A percentile compares a stretch with the other conserved stretches of the same genome.
These are phyloP conservation scores for Drosophila mimica DNA, from an alignment of 2,888 invertebrate species.

Conservation along the genomic window DNA sequence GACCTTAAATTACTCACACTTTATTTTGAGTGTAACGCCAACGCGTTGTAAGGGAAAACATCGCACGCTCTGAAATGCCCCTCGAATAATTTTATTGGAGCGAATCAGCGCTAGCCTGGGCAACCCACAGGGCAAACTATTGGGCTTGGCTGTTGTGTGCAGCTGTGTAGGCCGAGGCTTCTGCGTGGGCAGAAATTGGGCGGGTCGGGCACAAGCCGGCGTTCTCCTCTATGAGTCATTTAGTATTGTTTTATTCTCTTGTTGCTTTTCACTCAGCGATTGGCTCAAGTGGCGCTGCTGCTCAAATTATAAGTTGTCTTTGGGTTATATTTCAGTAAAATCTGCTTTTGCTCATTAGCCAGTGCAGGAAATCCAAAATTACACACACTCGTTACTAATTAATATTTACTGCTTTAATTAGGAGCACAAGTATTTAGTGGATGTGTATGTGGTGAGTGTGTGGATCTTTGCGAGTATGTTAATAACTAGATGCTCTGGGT, in stretches of 20 bases:
- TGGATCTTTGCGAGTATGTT: not conserved
- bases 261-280: slow-evolving; percentile 25
- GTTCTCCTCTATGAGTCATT: slow-evolving; percentile 30
- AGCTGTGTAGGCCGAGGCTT: not conserved
- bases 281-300: not conserved
- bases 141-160: slow-evolving; percentile 47
- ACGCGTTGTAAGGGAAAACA: slow-evolving; percentile 28
- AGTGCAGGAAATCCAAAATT: slow-evolving; percentile 11
- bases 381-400: slow-evolving; percentile 53
- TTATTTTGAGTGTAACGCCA: slow-evolving; percentile 47
- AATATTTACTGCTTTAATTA: slow-evolving; percentile 72
- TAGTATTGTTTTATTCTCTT: not conserved
- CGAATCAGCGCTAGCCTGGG: slow-evolving; percentile 70
- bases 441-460: not conserved
- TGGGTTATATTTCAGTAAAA: slow-evolving; percentile 41
- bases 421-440: slow-evolving; percentile 30
- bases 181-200: slow-evolving; percentile 50
- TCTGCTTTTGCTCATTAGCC: slow-evolving; percentile 29
- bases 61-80: slow-evolving; percentile 15
- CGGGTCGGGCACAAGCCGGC: slow-evolving; percentile 25
- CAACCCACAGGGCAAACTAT: slow-evolving; percentile 59
- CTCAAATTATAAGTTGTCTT: slow-evolving; percentile 27
- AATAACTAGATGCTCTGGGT: slow-evolving; percentile 3
- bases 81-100: slow-evolving; percentile 32
- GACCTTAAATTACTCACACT: not conserved